A percentile compares a stretch with the other conserved stretches of the same genome.
These are phyloP conservation scores for Dipodomys spectabilis DNA, from an alignment of 2,113 vertebrate species.

Conservation along the genomic window DNA sequence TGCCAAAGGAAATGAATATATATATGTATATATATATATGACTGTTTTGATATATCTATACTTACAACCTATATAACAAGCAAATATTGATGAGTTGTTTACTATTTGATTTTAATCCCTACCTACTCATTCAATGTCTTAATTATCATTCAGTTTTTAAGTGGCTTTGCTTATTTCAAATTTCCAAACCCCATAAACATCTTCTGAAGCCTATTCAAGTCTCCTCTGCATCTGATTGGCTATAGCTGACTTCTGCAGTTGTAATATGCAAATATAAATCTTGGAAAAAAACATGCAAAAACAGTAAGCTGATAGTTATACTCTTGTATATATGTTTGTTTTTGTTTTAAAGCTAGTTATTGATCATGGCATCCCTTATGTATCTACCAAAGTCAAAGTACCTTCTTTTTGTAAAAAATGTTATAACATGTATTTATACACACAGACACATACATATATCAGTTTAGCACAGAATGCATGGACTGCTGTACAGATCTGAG, in stretches of 20 bases:
- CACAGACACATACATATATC: neutral
- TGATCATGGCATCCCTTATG: neutral
- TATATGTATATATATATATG: too few relatives aligned
- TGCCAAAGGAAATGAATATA: neutral
- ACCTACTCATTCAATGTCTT: neutral
- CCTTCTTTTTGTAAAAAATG: neutral
- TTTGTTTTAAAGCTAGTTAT: neutral
- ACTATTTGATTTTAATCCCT: neutral
- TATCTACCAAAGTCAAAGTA: neutral
- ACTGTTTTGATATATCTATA: neutral
- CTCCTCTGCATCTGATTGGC: neutral
- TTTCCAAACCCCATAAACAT: neutral
- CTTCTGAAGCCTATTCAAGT: neutral
- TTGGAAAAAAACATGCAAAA: neutral
- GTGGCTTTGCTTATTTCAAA: neutral
- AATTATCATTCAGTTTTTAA: neutral
- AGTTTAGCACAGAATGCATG: too few relatives aligned
- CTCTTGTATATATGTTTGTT: neutral
- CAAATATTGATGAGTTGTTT: neutral
- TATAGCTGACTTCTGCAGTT: neutral
- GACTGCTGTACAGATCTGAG: too few relatives aligned
- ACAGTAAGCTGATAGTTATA: neutral
- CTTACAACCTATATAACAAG: neutral
- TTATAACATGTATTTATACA: neutral
- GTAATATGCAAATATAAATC: neutral